phyloP scores from a whole-genome alignment of 2,888 invertebrate species.

The Cryptocephalus primarius region DNA sequence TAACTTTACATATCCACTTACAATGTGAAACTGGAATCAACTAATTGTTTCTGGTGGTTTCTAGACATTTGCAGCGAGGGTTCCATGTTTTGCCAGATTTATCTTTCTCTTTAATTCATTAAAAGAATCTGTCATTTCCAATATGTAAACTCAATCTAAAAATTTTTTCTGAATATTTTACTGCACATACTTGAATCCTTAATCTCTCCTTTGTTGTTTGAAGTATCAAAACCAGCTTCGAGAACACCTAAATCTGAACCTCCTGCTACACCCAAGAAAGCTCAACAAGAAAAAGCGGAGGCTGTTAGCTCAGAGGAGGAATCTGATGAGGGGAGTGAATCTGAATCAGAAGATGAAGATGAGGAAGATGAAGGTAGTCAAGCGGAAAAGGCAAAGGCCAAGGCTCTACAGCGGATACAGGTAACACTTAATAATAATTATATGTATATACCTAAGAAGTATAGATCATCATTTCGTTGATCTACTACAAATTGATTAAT shows the following conservation, averaged over 20 bases:
- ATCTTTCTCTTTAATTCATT: too few species aligned
- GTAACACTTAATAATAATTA: constrained; percentile 28
- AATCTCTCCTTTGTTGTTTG: not conserved
- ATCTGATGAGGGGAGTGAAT: constrained; percentile 31
- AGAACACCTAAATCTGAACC: not conserved
- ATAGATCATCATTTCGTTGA: too few species aligned
- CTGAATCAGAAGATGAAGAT: constrained; percentile 49
- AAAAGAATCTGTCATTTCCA: too few species aligned
- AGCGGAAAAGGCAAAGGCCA: constrained; percentile 63
- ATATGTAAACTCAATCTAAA: too few species aligned
- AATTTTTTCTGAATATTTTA: not conserved
- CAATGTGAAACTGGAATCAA: too few species aligned
- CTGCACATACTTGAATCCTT: not conserved
- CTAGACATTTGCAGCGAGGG: too few species aligned
- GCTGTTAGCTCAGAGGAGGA: constrained; percentile 23
- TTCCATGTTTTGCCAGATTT: too few species aligned
- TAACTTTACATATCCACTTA: too few species aligned
- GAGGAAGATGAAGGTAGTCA: constrained; percentile 60
- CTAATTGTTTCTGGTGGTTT: too few species aligned
- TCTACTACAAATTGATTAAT: too few species aligned
- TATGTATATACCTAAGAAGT: too few species aligned
- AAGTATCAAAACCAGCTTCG: not conserved
- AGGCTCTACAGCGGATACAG: constrained; percentile 62
- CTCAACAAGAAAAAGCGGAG: constrained; percentile 19
- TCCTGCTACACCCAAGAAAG: constrained; percentile 1